A percentile compares a stretch with the other conserved stretches of the same genome.
Conservation (phyloP, 1,140 invertebrate species). For the Piezodorus guildinii region DNA sequence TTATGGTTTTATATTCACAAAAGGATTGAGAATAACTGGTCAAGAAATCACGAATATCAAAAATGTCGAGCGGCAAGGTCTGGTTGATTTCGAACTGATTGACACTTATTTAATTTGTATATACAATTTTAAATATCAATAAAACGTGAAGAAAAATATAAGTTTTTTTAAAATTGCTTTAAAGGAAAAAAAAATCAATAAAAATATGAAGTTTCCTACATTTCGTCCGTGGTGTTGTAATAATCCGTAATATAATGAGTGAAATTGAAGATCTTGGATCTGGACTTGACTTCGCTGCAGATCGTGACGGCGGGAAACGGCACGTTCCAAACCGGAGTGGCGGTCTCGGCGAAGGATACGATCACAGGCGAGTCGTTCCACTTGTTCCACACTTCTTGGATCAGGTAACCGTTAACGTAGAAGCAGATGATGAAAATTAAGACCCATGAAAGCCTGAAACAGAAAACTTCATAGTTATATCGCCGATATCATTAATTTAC, state of each 20-base stretch:
- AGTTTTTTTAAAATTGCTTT: too few relatives aligned
- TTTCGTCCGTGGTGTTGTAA: neutral
- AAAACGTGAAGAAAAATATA: too few relatives aligned
- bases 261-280: neutral
- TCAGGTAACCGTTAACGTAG: neutral
- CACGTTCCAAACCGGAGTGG: constrained; percentile 22
- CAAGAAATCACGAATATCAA: too few relatives aligned
- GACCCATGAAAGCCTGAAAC: constrained; percentile 1
- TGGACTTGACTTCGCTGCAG: constrained; percentile 20
- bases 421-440: constrained; percentile 4
- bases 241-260: neutral
- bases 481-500: too few relatives aligned
- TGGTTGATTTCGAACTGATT: too few relatives aligned
- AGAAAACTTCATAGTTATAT: too few relatives aligned
- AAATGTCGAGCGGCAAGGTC: too few relatives aligned
- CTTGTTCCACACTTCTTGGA: neutral
- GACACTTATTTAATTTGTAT: too few relatives aligned
- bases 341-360: constrained; percentile 1
- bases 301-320: constrained; percentile 26
- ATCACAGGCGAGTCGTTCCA: constrained; percentile 13
- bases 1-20: too few relatives aligned
- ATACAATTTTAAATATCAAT: too few relatives aligned
- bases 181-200: too few relatives aligned
- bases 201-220: neutral
- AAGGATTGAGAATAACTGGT: too few relatives aligned